Evolutionary conservation across 2,888 invertebrate genomes (phyloP).

Genomic region (Cheilosia scutellata): DNA sequence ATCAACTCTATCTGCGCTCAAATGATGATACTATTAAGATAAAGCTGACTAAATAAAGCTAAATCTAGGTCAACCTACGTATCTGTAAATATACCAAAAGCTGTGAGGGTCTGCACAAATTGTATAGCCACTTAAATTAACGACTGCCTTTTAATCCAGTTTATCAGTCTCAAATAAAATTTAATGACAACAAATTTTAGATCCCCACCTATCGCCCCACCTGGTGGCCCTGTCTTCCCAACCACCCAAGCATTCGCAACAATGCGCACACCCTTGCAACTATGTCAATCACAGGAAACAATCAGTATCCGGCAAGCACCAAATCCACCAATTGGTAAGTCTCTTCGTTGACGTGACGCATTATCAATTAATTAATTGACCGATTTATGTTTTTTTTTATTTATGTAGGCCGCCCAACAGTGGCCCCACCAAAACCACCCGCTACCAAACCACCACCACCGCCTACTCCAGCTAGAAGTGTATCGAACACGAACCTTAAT

Average conservation of each 20-base stretch:
- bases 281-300: slow-evolving; percentile 81
- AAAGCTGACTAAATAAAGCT: no score
- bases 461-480: slow-evolving; percentile 83
- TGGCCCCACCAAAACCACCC: slow-evolving; percentile 82
- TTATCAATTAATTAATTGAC: slow-evolving; percentile 51
- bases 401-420: slow-evolving; percentile 82
- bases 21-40: no score
- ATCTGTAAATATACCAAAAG: not conserved
- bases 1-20: no score
- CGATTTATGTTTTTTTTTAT: not conserved
- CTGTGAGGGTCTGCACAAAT: not conserved
- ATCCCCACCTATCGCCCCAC: slow-evolving; percentile 83
- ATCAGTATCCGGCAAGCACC: slow-evolving; percentile 82
- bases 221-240: slow-evolving; percentile 81
- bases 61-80: not conserved
- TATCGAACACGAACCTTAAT: slow-evolving; percentile 83
- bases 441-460: slow-evolving; percentile 84
- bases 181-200: slow-evolving; percentile 75
- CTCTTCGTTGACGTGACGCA: not conserved
- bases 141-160: not conserved
- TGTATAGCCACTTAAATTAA: slow-evolving; percentile 1
- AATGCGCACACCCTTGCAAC: slow-evolving; percentile 81
- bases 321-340: slow-evolving; percentile 82
- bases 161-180: not conserved
- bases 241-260: slow-evolving; percentile 83